These are phyloP conservation scores for Psilopsiagon aurifrons DNA, from an alignment of 2,113 vertebrate genomes.

Conservation along the genomic window DNA sequence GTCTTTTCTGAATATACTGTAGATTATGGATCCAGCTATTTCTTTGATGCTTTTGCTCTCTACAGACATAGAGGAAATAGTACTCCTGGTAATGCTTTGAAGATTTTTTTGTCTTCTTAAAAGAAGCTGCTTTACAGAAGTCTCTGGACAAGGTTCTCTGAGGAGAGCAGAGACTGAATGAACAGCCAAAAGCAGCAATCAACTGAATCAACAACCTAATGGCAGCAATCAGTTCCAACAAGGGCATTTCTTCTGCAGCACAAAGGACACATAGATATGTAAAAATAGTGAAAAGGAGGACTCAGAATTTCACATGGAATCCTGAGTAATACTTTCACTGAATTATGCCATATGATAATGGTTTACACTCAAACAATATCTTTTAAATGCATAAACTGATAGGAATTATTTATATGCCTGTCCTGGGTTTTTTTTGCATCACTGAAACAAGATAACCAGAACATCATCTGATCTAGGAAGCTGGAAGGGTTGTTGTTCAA, in stretches of 20 bases:
- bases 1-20: neutral
- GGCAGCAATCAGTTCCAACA: slow-evolving; percentile 1
- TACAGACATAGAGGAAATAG: neutral
- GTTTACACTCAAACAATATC: neutral
- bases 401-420: neutral
- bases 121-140: neutral
- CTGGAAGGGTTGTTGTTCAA: neutral
- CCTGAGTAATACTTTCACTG: neutral
- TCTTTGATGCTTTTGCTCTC: neutral
- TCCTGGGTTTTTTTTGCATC: neutral
- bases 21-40: neutral
- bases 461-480: neutral
- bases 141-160: neutral
- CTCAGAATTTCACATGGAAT: neutral
- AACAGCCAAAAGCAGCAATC: slow-evolving; percentile 40
- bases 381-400: neutral
- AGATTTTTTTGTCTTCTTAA: neutral
- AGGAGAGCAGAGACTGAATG: neutral
- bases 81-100: neutral
- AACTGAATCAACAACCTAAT: slow-evolving; percentile 32
- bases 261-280: neutral
- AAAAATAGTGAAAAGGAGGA: slow-evolving; percentile 13
- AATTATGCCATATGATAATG: neutral
- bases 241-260: neutral
- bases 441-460: neutral